Evolutionary conservation across 2,113 vertebrate genomes (phyloP).

Genomic region (Falcunculus frontatus): DNA sequence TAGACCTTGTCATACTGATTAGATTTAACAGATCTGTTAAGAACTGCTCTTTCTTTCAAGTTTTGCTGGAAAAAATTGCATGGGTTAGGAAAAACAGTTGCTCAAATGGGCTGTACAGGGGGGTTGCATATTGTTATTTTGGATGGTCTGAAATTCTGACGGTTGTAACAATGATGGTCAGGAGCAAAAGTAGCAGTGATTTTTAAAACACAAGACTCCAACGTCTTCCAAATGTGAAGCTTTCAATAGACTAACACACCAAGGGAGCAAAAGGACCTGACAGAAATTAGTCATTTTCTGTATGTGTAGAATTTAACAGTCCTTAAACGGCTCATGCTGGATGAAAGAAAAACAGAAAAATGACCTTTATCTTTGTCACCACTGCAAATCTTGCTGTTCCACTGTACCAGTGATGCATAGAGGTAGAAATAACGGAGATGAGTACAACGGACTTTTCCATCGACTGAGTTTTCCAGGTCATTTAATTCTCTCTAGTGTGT

Average conservation of each 20-base stretch:
- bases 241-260: background rate
- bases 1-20: background rate
- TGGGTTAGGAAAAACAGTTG: background rate
- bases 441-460: conserved; percentile 67
- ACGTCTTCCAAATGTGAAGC: background rate
- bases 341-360: conserved; percentile 57
- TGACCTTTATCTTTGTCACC: conserved; percentile 59
- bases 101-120: background rate
- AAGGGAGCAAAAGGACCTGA: background rate
- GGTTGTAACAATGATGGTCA: background rate
- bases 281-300: background rate
- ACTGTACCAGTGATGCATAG: conserved; percentile 37
- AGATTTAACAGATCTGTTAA: background rate
- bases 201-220: background rate
- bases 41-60: background rate
- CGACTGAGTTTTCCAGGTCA: conserved; percentile 75
- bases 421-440: conserved; percentile 63
- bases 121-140: background rate
- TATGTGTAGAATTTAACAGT: background rate
- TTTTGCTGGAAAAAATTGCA: background rate
- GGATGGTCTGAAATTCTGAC: background rate
- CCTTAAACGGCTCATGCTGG: background rate
- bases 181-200: background rate
- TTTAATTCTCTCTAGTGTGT: conserved; percentile 69
- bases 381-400: conserved; percentile 60